A percentile compares a stretch with the other conserved stretches of the same genome.
These are phyloP conservation scores for Drosophila glabriapex DNA, from an alignment of 2,888 invertebrate genomes.

Conservation along the genomic window DNA sequence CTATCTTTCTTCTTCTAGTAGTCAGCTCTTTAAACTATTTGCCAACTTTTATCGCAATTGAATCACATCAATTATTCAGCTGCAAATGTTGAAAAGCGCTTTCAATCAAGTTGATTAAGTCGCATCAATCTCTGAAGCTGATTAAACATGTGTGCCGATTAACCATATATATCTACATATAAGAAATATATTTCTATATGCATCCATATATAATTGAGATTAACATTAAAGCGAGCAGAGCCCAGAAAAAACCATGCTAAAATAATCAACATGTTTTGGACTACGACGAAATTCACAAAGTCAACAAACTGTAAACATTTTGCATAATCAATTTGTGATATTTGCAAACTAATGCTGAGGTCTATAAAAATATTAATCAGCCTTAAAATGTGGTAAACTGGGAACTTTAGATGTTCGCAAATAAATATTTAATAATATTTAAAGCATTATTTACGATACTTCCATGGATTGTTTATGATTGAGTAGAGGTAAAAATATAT, in stretches of 20 bases:
- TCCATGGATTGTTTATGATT: too few relatives aligned
- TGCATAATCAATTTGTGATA: neutral
- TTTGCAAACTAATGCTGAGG: neutral
- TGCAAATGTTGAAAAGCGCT: neutral
- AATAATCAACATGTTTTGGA: neutral
- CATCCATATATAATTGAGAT: neutral
- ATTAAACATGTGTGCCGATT: neutral
- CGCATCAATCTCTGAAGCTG: neutral
- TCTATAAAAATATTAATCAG: neutral
- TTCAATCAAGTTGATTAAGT: neutral
- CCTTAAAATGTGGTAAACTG: neutral
- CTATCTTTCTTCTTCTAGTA: neutral
- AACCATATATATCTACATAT: neutral
- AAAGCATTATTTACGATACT: neutral
- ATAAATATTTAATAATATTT: neutral
- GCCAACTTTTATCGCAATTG: neutral
- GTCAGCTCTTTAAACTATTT: neutral
- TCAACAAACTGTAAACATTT: neutral
- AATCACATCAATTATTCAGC: neutral
- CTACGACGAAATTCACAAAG: neutral
- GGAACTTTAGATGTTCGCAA: neutral
- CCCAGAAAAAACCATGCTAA: neutral
- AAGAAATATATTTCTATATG: too few relatives aligned
- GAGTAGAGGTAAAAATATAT: accelerated
- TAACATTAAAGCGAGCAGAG: neutral